Percentiles rank a stretch among this genome's conserved stretches.
These are phyloP conservation scores for Enteromius thamalakanensis DNA, from an alignment of 2,797 vertebrate species.

Conservation along the genomic window DNA sequence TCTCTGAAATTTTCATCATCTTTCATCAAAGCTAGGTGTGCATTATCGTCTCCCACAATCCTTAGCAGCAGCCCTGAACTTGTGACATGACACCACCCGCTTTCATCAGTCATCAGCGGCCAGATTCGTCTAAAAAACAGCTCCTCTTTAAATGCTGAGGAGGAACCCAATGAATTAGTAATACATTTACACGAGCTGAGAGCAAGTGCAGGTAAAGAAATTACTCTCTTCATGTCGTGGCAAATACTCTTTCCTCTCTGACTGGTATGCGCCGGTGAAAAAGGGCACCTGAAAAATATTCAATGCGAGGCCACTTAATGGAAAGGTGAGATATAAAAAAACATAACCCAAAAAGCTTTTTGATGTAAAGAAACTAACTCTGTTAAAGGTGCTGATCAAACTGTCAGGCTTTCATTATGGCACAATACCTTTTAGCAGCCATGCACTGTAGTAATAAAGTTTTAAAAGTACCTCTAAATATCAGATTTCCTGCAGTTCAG, in stretches of 20 bases:
- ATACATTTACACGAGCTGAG: slow-evolving; percentile 71
- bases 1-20: slow-evolving; percentile 64
- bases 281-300: slow-evolving; percentile 89
- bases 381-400: slow-evolving; percentile 95
- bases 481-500: slow-evolving; percentile 60
- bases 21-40: slow-evolving; percentile 59
- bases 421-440: slow-evolving; percentile 92
- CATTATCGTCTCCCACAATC: slow-evolving; percentile 48
- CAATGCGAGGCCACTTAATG: slow-evolving; percentile 91
- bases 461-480: slow-evolving; percentile 80
- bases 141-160: slow-evolving; percentile 69
- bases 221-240: slow-evolving; percentile 69
- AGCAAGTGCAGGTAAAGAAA: slow-evolving; percentile 68
- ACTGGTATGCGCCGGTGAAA: slow-evolving; percentile 77
- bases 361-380: slow-evolving; percentile 97
- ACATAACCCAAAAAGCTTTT: slow-evolving; percentile 90
- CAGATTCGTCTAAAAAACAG: slow-evolving; percentile 67
- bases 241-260: slow-evolving; percentile 73
- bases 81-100: slow-evolving; percentile 57
- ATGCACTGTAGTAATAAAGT: slow-evolving; percentile 88
- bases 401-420: slow-evolving; percentile 94
- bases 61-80: slow-evolving; percentile 51
- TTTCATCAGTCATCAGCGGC: slow-evolving; percentile 63
- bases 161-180: slow-evolving; percentile 72
- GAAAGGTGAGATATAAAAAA: slow-evolving; percentile 81